These are phyloP conservation scores for Chroicocephalus ridibundus DNA, from an alignment of 2,113 vertebrate species.

Conservation along the genomic window DNA sequence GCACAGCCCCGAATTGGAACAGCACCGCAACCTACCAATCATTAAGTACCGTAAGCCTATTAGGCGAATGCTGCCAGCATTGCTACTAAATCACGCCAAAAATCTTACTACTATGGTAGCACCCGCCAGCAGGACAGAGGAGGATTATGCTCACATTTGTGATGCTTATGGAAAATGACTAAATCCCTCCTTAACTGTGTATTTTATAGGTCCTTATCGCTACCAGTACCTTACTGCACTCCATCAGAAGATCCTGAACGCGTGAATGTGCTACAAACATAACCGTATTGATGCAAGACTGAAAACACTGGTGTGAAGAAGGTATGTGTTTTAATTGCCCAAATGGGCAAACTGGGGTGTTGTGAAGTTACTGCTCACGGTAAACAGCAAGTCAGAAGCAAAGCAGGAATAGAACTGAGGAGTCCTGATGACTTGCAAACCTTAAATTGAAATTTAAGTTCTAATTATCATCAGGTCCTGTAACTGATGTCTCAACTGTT, in stretches of 20 bases:
- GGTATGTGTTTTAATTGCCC: background rate
- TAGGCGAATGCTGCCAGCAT: background rate
- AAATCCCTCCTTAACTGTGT: background rate
- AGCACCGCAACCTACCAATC: background rate
- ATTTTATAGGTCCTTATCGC: background rate
- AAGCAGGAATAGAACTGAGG: background rate
- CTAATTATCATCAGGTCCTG: background rate
- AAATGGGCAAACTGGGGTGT: background rate
- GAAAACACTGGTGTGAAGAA: background rate
- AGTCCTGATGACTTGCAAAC: background rate
- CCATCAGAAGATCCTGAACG: background rate
- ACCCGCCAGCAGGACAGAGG: background rate
- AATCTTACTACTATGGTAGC: background rate
- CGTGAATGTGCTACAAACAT: fast-evolving
- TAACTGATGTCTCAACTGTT: background rate
- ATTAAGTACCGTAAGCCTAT: too few relatives aligned
- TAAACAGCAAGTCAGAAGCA: background rate
- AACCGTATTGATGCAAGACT: background rate
- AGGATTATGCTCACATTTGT: background rate
- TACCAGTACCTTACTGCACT: background rate
- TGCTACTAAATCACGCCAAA: background rate
- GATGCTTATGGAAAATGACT: background rate
- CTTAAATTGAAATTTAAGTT: background rate
- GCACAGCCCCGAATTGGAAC: fast-evolving
- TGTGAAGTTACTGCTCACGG: background rate